A percentile compares a stretch with the other conserved stretches of the same genome.
Evolutionary conservation across 2,888 invertebrate genomes (phyloP).

Genomic region (Steinernema scapterisci): DNA sequence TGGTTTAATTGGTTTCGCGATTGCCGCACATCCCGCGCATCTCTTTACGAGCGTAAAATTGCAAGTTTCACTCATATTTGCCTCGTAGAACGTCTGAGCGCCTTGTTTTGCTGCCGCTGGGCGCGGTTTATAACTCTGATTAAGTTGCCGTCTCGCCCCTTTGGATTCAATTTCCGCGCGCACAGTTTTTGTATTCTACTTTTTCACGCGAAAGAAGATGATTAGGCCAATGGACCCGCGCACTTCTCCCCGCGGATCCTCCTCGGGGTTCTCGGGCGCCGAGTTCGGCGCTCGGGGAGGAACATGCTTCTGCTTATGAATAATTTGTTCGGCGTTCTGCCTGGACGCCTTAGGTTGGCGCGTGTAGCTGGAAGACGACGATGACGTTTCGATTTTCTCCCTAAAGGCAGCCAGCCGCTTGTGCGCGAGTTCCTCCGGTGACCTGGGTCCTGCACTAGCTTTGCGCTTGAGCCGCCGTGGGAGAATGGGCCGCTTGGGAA

Average conservation of each 20-base stretch:
- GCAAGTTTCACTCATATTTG: too few relatives aligned
- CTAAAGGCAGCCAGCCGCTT: too few relatives aligned
- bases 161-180: neutral
- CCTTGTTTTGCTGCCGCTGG: neutral
- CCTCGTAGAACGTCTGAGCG: neutral
- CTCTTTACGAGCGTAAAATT: too few relatives aligned
- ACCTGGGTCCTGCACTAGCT: constrained; percentile 13
- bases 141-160: neutral
- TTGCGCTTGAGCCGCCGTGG: constrained; percentile 1
- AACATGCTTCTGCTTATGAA: constrained; percentile 14
- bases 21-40: too few relatives aligned
- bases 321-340: constrained; percentile 1
- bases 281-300: neutral
- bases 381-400: constrained; percentile 25
- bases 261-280: neutral
- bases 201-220: too few relatives aligned
- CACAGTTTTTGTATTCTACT: neutral
- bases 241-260: too few relatives aligned
- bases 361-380: neutral
- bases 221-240: too few relatives aligned
- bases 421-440: neutral
- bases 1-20: neutral
- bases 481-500: neutral
- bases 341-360: constrained; percentile 5
- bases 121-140: neutral